Base-by-base conservation (phyloP, 2,888 invertebrate genomes). In the Scaptomyza reducta region DNA sequence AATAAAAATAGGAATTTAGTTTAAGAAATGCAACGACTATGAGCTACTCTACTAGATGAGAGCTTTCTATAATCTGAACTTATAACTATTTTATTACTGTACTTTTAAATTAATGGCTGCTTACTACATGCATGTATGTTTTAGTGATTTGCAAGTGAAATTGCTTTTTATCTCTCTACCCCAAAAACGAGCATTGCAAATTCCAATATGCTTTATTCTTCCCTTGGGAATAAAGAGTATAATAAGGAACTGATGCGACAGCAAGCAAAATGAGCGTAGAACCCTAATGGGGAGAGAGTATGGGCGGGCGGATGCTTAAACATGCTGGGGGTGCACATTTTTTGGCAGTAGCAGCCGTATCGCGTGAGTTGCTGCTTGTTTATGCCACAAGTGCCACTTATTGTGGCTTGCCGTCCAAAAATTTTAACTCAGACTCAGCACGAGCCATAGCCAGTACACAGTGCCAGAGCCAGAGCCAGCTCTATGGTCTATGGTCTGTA, bases 301-400 rank as follows among this genome's bases (percentile, higher is more conserved):
- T 10, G 11, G 31, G n/a, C 31, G 44, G 38, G 13, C n/a, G n/a
- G n/a, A n/a, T 7, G 31, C 16, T 10, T n/a, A 16, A 14, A 22
- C 16, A 33, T 49, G 25, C n/a, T 33, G 44, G 14, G 54, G 35
- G 56, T 41, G 60, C 27, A 38, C 27, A 58, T 42, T 56, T 58
- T 67, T 70, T 71, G 75, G 64, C 60, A 63, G 31, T 14, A 47
- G 64, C 51, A 61, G 49, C 45, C 49, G 56, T 45, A 49, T 62
- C 61, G 62, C 59, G 73, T 58, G 73, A 63, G 70, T 63, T 49
- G 65, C 44, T 67, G 54, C 79, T 66, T 79, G 67, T 71, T 82
- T 80, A 66, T 77, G 81, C 81, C 81, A 83, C 78, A 80, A 80
- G 79, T 83, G 78, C 74, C 77, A 78, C 81, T 78, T 78, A 69